These are phyloP conservation scores for Willisornis vidua DNA, from an alignment of 2,113 vertebrate species.

Conservation along the genomic window DNA sequence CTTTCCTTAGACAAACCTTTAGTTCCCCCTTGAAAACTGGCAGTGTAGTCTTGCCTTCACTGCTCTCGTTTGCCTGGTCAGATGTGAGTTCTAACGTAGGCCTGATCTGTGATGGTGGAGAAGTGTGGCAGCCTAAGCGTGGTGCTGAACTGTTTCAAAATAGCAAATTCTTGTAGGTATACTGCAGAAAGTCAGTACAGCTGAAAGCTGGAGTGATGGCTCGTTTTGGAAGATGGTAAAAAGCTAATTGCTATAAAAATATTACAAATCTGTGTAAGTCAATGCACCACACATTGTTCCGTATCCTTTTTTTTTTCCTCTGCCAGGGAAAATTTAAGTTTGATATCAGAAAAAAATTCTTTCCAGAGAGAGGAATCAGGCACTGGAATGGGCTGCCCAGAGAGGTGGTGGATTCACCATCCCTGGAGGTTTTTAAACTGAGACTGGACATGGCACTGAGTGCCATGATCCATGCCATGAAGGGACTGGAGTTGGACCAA, in stretches of 20 bases:
- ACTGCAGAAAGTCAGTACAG: not conserved
- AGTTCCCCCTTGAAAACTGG: not conserved
- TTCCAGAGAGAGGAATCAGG: too few relatives aligned
- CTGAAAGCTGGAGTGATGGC: not conserved
- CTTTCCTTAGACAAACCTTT: not conserved
- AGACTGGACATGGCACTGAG: too few relatives aligned
- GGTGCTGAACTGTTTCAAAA: not conserved
- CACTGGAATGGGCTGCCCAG: too few relatives aligned
- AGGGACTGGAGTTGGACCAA: too few relatives aligned
- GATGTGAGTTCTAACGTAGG: not conserved
- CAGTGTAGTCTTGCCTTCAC: not conserved
- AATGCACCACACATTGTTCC: not conserved
- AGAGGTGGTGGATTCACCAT: too few relatives aligned
- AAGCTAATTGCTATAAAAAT: not conserved
- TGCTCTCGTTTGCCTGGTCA: not conserved
- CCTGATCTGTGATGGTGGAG: not conserved
- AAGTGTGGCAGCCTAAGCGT: not conserved
- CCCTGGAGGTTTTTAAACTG: too few relatives aligned
- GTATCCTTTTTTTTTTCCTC: not conserved
- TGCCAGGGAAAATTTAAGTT: too few relatives aligned
- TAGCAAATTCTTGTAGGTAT: not conserved
- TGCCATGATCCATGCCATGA: too few relatives aligned
- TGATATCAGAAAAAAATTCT: too few relatives aligned
- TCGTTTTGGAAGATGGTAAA: not conserved
- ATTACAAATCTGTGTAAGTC: not conserved